Conservation (phyloP, 2,888 invertebrate genomes). For the Trissolcus japonicus region DNA sequence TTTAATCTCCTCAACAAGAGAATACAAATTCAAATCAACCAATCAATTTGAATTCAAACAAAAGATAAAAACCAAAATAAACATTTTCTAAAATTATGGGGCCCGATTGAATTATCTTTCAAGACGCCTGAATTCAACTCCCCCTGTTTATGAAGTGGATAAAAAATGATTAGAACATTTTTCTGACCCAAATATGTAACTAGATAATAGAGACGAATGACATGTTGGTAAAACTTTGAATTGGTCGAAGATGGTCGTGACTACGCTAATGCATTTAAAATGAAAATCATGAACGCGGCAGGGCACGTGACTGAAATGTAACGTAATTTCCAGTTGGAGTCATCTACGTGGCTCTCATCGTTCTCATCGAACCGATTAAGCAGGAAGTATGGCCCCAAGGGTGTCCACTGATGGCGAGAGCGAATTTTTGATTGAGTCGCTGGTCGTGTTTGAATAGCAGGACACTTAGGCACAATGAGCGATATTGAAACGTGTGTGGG, state of each 20-base stretch:
- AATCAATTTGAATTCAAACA: no score
- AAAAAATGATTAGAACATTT: background rate
- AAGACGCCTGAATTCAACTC: no score
- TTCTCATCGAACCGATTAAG: slow-evolving; percentile 65
- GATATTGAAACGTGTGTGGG: slow-evolving; percentile 49
- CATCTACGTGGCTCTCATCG: slow-evolving; percentile 56
- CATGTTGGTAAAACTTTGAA: slow-evolving; percentile 52
- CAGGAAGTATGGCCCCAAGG: slow-evolving; percentile 68
- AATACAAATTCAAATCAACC: no score
- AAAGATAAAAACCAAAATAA: no score
- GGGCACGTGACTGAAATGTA: slow-evolving; percentile 62
- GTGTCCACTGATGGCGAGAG: slow-evolving; percentile 63
- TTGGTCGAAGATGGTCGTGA: slow-evolving; percentile 40
- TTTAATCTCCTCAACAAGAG: background rate
- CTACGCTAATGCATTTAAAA: slow-evolving; percentile 47
- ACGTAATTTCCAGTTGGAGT: slow-evolving; percentile 61
- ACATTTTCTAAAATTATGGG: no score
- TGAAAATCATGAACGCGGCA: slow-evolving; percentile 59
- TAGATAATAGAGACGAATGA: slow-evolving; percentile 45
- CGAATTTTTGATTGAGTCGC: slow-evolving; percentile 68
- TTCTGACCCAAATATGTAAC: slow-evolving; percentile 45
- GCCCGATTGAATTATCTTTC: no score
- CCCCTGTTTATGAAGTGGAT: no score
- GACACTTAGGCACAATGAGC: slow-evolving; percentile 55
- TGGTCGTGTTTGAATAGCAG: slow-evolving; percentile 63